phyloP scores from a whole-genome alignment of 2,113 vertebrate species.

The Lota lota region DNA sequence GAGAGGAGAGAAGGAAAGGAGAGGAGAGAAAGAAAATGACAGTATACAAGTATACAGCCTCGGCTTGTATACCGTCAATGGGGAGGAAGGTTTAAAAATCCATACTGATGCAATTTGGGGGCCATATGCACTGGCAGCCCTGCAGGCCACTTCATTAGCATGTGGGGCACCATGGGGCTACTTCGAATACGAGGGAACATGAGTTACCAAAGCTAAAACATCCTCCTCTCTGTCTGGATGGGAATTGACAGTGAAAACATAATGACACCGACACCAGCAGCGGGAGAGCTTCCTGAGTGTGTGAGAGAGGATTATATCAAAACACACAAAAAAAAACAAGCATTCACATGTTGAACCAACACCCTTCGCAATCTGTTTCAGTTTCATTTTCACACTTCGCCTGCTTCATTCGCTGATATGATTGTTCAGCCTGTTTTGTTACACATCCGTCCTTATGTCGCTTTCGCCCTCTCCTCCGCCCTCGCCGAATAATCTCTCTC shows the following conservation, averaged over 20 bases:
- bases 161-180: constrained; percentile 20
- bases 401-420: neutral
- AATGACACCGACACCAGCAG: constrained; percentile 7
- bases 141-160: constrained; percentile 55
- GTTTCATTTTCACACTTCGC: neutral
- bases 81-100: no score
- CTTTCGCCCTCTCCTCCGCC: neutral
- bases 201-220: constrained; percentile 31
- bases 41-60: no score
- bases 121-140: constrained; percentile 40
- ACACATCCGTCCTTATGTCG: neutral
- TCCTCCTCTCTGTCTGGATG: constrained; percentile 1
- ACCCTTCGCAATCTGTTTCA: neutral
- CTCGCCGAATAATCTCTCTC: constrained; percentile 7
- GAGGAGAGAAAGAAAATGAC: no score
- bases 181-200: constrained; percentile 21
- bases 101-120: constrained; percentile 56
- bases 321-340: no score
- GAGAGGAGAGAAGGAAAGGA: constrained; percentile 5
- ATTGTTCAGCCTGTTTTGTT: neutral
- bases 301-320: neutral
- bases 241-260: constrained; percentile 9
- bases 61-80: constrained; percentile 38
- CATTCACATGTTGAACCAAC: neutral
- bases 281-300: neutral